Evolutionary conservation across 2,113 vertebrate species (phyloP).

Genomic region (Nicator chloris): DNA sequence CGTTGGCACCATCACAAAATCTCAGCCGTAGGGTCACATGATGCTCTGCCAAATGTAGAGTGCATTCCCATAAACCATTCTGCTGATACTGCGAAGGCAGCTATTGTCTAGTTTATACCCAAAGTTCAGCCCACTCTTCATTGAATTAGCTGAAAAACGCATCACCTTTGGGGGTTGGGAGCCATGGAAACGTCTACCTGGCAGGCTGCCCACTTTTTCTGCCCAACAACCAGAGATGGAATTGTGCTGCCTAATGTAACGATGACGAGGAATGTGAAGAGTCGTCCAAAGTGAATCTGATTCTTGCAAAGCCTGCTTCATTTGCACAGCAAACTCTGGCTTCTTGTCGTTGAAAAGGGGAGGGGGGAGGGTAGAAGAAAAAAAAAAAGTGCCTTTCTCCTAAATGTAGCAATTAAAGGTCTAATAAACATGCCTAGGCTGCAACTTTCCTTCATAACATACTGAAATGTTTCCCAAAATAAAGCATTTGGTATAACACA

Average conservation of each 20-base stretch:
- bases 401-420: slow-evolving; percentile 72
- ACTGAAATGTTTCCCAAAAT: slow-evolving; percentile 53
- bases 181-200: slow-evolving; percentile 97
- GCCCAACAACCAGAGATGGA: slow-evolving; percentile 82
- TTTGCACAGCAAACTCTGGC: slow-evolving; percentile 78
- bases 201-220: slow-evolving; percentile 88
- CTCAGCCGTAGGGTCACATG: slow-evolving; percentile 88
- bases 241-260: slow-evolving; percentile 85
- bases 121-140: slow-evolving; percentile 86
- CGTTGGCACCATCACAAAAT: slow-evolving; percentile 86
- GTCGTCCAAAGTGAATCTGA: slow-evolving; percentile 89
- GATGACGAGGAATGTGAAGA: slow-evolving; percentile 84
- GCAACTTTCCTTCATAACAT: slow-evolving; percentile 66
- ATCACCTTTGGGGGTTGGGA: slow-evolving; percentile 91
- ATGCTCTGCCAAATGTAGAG: slow-evolving; percentile 86
- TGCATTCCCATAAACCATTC: slow-evolving; percentile 89
- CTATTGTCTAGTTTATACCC: slow-evolving; percentile 95
- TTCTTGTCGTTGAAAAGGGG: slow-evolving; percentile 66
- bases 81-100: slow-evolving; percentile 94
- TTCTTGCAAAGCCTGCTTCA: slow-evolving; percentile 80
- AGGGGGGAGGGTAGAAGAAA: neutral
- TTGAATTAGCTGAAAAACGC: slow-evolving; percentile 86
- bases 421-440: slow-evolving; percentile 65
- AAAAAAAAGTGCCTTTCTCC: slow-evolving; percentile 25
- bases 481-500: slow-evolving; percentile 31